phyloP scores from a whole-genome alignment of 2,797 vertebrate species.

The Sphenopsis melanotis region DNA sequence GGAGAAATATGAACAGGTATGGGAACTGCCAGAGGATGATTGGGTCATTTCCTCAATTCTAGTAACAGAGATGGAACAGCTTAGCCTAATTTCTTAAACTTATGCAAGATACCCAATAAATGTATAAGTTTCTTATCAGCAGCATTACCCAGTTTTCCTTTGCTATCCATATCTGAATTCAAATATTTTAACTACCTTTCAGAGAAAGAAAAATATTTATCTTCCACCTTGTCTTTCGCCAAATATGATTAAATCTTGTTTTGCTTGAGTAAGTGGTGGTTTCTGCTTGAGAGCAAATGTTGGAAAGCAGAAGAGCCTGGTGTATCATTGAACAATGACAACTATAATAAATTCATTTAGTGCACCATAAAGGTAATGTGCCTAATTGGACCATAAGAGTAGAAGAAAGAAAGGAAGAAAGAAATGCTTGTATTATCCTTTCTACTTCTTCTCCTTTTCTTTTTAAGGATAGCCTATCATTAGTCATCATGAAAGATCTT shows the following conservation, averaged over 20 bases:
- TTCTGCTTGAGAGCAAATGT: neutral
- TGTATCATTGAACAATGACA: slow-evolving; percentile 21
- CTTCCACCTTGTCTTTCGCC: neutral
- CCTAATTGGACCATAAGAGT: slow-evolving; percentile 15
- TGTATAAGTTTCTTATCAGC: neutral
- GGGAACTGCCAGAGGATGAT: neutral
- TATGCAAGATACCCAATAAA: neutral
- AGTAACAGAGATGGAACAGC: no score
- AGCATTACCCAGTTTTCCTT: neutral
- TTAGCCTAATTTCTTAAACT: neutral
- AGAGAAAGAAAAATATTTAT: neutral
- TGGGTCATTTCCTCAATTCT: neutral
- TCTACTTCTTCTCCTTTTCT: neutral
- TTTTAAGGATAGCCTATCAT: slow-evolving; percentile 53
- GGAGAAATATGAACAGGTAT: neutral
- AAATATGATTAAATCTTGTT: neutral
- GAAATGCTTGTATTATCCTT: neutral
- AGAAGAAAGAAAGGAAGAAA: neutral
- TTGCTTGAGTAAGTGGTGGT: neutral
- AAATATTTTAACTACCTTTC: neutral
- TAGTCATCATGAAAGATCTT: slow-evolving; percentile 72
- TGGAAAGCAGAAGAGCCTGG: neutral
- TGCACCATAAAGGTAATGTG: slow-evolving; percentile 15
- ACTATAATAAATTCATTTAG: slow-evolving; percentile 32
- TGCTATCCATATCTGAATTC: neutral